These are phyloP conservation scores for Scolanthus callimorphus DNA, from an alignment of 92 coral and sea anemone species.

Conservation along the genomic window DNA sequence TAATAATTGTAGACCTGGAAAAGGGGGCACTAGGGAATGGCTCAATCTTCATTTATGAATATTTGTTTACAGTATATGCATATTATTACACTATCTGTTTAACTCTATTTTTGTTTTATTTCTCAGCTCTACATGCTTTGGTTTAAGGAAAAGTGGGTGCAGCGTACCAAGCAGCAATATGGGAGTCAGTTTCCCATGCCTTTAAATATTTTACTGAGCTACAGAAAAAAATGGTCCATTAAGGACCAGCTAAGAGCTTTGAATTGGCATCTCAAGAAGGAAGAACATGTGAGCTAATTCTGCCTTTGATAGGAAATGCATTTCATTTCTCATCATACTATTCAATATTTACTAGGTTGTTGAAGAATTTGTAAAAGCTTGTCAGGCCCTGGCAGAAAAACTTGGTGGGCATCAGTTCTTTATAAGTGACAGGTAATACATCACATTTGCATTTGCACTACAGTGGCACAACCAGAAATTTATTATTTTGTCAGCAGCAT, in stretches of 20 bases:
- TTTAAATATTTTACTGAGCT: conserved; percentile 57
- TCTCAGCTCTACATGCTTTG: conserved; percentile 81
- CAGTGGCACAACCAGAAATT: too few relatives aligned
- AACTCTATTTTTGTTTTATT: too few relatives aligned
- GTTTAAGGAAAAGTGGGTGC: conserved; percentile 72
- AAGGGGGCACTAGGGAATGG: too few relatives aligned
- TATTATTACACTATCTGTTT: too few relatives aligned
- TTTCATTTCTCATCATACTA: background rate
- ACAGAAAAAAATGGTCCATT: conserved; percentile 74
- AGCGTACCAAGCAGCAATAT: conserved; percentile 57
- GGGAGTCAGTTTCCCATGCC: conserved; percentile 70
- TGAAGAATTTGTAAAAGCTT: conserved; percentile 61
- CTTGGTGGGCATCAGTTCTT: conserved; percentile 62
- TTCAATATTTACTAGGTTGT: conserved; percentile 37
- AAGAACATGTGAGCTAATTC: conserved; percentile 1
- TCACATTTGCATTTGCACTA: too few relatives aligned
- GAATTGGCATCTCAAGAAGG: conserved; percentile 73
- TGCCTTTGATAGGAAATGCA: background rate
- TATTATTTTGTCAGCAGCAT: too few relatives aligned
- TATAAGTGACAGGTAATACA: conserved; percentile 70
- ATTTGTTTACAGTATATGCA: too few relatives aligned
- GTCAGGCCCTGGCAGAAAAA: conserved; percentile 80
- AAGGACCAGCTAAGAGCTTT: conserved; percentile 40
- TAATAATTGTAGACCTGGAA: too few relatives aligned
- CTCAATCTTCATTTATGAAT: too few relatives aligned